Conservation (phyloP, 1,140 invertebrate genomes). For the Druon quercuslanigerum region DNA sequence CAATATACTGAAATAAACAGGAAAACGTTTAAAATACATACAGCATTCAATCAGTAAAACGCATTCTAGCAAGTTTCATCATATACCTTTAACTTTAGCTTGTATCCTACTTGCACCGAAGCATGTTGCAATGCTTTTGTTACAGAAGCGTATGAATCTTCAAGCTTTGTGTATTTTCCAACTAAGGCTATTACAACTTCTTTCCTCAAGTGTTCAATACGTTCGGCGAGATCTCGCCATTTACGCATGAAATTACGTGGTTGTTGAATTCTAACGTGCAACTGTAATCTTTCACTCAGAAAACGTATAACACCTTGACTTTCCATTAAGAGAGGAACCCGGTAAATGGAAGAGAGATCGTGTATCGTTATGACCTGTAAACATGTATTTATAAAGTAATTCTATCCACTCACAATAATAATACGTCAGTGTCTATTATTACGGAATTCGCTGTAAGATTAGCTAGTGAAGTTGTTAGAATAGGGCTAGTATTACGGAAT, state of each 20-base stretch:
- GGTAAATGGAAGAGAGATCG: constrained; percentile 95
- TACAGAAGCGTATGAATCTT: constrained; percentile 98
- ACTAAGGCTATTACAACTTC: constrained; percentile 95
- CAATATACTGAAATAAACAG: constrained; percentile 83
- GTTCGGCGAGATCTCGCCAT: constrained; percentile 93
- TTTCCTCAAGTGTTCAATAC: constrained; percentile 86
- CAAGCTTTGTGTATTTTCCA: constrained; percentile 98
- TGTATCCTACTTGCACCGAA: constrained; percentile 87
- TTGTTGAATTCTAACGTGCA: constrained; percentile 78
- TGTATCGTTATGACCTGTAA: constrained; percentile 94
- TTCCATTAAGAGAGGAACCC: constrained; percentile 95
- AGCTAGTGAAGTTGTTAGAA: too few relatives aligned
- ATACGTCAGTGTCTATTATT: too few relatives aligned
- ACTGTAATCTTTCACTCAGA: constrained; percentile 87
- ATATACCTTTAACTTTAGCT: constrained; percentile 85
- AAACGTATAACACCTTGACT: constrained; percentile 92
- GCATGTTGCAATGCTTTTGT: constrained; percentile 97
- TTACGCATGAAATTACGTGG: constrained; percentile 88
- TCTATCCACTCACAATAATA: constrained; percentile 33
- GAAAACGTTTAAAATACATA: too few relatives aligned
- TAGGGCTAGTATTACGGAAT: too few relatives aligned
- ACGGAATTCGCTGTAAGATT: too few relatives aligned
- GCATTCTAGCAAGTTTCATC: neutral
- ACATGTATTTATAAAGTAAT: constrained; percentile 39
- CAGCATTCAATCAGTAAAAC: too few relatives aligned